Percentiles rank a stretch among this genome's conserved stretches.
phyloP scores from a whole-genome alignment of 2,888 invertebrate genomes.

The Auanema sp. region DNA sequence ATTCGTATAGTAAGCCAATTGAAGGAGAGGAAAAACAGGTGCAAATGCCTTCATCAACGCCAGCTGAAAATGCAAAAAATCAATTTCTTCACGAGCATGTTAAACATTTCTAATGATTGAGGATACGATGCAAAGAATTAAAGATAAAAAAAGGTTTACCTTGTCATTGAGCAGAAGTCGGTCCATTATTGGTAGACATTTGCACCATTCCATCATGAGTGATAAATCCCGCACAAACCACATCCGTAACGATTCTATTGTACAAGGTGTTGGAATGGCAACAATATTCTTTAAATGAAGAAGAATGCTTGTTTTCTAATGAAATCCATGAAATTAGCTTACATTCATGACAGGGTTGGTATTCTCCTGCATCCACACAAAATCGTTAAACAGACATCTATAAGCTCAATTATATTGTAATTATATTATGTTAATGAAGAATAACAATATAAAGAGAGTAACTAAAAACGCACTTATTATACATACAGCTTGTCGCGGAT shows the following conservation, averaged over 20 bases:
- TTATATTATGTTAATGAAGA: background rate
- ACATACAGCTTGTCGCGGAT: slow-evolving; percentile 47
- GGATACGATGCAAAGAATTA: no score
- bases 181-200: slow-evolving; percentile 39
- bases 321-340: background rate
- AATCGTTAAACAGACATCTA: slow-evolving; percentile 45
- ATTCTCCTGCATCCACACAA: slow-evolving; percentile 35
- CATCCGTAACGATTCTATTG: slow-evolving; percentile 35
- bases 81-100: slow-evolving; percentile 1
- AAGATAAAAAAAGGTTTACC: slow-evolving; percentile 22
- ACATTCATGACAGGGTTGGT: slow-evolving; percentile 21
- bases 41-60: slow-evolving; percentile 50
- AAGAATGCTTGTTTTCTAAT: background rate
- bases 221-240: slow-evolving; percentile 51
- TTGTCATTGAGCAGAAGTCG: slow-evolving; percentile 42
- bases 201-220: slow-evolving; percentile 54
- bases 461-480: slow-evolving; percentile 37
- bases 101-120: no score
- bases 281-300: slow-evolving; percentile 5
- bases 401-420: slow-evolving; percentile 12
- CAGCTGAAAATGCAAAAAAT: slow-evolving; percentile 30
- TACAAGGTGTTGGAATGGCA: slow-evolving; percentile 27
- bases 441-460: no score
- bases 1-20: slow-evolving; percentile 45
- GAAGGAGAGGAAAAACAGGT: slow-evolving; percentile 42